Evolutionary conservation across 2,888 invertebrate species (phyloP), one percentile per base, ranked within the genome.

Genomic region (Tholera decimalis): DNA sequence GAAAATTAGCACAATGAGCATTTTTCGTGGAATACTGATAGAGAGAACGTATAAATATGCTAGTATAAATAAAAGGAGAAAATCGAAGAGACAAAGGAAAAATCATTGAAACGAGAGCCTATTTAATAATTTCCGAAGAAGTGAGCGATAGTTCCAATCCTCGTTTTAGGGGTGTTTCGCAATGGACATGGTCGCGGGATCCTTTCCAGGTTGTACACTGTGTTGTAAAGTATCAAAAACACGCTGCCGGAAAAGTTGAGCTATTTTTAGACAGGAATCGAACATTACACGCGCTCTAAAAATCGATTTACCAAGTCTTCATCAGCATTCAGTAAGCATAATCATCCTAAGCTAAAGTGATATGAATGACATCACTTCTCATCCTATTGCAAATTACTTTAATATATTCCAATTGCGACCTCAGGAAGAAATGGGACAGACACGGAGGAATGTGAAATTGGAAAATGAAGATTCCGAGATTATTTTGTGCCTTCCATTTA

Each of bases 361-460:
- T 30, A 70, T 18, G 11, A 47, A 71, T 65, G 71, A 71, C 26
- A 22, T 71, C 71, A 65, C 47, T 26, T 22, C 15, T 47, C 20
- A 8, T 26, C 37, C 15, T 59, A 46, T 15, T 60, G 20, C 20
- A 37, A 26, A 59, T 37, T 55, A 30, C 20, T 44, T 46, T 11
- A 59, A 37, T 30, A 44, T 44, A 57, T 35, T 58, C 24, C 24
- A n/a, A 46, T 7, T 35, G 24, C 7, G 35, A 37, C 37, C n/a
- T 46, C n/a, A 1, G 20, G 20, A 26, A 33, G 15, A 47, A 61
- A 37, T 47, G 33, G 62, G 24, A 13, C 39, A 61, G 9, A 11
- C 26, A 26, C 20, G 20, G 9, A 37, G 20, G 26, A 33, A 18
- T 24, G 35, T 20, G n/a, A 4, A 2, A 9, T 37, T 7, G 5